A percentile compares a stretch with the other conserved stretches of the same genome.
Evolutionary conservation across 2,113 vertebrate species (phyloP).

Genomic region (Otocyon megalotis): DNA sequence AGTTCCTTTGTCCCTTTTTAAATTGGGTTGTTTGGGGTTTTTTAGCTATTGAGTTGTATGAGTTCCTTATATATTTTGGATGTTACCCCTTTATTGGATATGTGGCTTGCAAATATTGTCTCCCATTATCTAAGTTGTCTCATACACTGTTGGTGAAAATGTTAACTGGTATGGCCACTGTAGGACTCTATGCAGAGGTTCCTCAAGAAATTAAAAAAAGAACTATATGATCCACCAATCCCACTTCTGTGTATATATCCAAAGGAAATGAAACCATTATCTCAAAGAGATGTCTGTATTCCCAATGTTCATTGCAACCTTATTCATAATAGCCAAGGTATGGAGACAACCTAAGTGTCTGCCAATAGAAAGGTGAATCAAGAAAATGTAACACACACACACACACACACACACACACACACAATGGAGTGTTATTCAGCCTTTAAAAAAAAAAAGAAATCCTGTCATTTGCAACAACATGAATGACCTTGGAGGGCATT

Average conservation of each 20-base stretch:
- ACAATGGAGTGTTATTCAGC: background rate
- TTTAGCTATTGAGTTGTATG: background rate
- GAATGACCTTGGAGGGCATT: background rate
- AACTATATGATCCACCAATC: background rate
- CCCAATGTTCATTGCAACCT: background rate
- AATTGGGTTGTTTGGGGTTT: background rate
- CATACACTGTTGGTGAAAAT: background rate
- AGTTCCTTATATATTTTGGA: background rate
- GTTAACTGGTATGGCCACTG: background rate
- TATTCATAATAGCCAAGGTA: background rate
- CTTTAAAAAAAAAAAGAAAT: background rate
- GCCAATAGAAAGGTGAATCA: background rate
- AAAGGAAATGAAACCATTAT: background rate
- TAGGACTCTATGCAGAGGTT: background rate
- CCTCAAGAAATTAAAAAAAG: background rate
- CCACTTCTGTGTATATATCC: background rate
- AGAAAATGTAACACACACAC: background rate
- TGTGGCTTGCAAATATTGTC: background rate
- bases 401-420: background rate
- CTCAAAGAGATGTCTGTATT: background rate
- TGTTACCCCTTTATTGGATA: background rate
- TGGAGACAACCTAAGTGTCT: background rate
- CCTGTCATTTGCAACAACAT: background rate
- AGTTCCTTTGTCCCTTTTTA: background rate
- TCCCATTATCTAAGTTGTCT: background rate